Conservation (phyloP, 2,888 invertebrate species). For the Heliconius erato region DNA sequence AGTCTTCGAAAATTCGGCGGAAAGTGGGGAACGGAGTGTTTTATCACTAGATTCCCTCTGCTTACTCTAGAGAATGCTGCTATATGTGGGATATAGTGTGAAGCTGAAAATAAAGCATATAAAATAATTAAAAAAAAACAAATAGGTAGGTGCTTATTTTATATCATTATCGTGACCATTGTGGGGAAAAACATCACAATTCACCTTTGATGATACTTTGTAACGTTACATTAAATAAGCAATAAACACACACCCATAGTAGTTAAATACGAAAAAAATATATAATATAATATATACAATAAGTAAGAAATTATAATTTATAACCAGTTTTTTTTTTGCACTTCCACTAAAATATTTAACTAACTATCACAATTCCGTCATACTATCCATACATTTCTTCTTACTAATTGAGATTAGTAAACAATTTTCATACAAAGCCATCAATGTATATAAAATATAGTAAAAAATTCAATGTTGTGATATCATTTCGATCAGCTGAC, state of each 20-base stretch:
- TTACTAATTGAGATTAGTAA: background rate
- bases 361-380: background rate
- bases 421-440: background rate
- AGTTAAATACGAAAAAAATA: background rate
- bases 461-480: constrained; percentile 31
- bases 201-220: background rate
- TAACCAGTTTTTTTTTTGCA: constrained; percentile 14
- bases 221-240: background rate
- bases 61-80: too few species aligned
- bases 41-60: too few species aligned
- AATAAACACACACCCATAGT: background rate
- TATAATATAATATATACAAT: constrained; percentile 3
- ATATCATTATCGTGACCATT: background rate
- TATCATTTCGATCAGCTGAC: constrained; percentile 56
- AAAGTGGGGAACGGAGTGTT: too few species aligned
- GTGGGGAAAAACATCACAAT: background rate
- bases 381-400: background rate
- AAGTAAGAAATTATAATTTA: constrained; percentile 20
- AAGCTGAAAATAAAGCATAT: too few species aligned
- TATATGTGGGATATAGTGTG: too few species aligned
- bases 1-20: too few species aligned
- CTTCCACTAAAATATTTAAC: background rate
- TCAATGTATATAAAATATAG: constrained; percentile 33
- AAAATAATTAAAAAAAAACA: background rate
- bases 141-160: background rate